A percentile compares a stretch with the other conserved stretches of the same genome.
Evolutionary conservation across 2,888 invertebrate species (phyloP).

Genomic region (Megaustenia siamemsis): DNA sequence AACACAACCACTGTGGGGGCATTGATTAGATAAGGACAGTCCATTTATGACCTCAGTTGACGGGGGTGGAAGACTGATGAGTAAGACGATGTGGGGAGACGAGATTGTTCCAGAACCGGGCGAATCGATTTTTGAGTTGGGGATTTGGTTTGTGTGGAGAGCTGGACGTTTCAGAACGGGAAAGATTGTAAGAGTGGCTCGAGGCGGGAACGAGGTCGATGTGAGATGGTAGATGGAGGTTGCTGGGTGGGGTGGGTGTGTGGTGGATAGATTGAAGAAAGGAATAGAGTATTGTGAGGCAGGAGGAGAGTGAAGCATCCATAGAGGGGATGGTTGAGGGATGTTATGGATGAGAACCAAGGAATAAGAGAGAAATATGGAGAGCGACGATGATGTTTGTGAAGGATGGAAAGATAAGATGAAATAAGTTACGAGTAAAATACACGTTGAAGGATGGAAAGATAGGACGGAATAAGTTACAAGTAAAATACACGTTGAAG

Average conservation of each 20-base stretch:
- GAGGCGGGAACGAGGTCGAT: background rate
- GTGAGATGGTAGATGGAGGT: background rate
- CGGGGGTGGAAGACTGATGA: slow-evolving; percentile 25
- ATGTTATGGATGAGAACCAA: too few relatives aligned
- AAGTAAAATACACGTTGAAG: too few relatives aligned
- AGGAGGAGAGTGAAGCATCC: background rate
- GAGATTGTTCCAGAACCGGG: slow-evolving; percentile 32
- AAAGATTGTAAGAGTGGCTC: background rate
- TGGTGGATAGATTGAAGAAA: background rate
- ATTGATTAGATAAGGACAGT: slow-evolving; percentile 32
- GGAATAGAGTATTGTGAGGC: background rate
- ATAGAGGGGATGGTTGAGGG: too few relatives aligned
- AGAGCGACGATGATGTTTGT: too few relatives aligned
- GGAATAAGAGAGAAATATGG: too few relatives aligned
- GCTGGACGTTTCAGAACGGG: background rate
- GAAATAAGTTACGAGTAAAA: too few relatives aligned
- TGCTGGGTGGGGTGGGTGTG: too few relatives aligned
- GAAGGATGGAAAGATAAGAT: too few relatives aligned
- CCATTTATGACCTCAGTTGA: slow-evolving; percentile 31
- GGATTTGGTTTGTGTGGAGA: slow-evolving; percentile 15
- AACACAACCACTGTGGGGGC: background rate
- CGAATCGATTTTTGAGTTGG: slow-evolving; percentile 32
- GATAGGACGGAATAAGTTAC: too few relatives aligned
- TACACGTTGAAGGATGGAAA: too few relatives aligned
- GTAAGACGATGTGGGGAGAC: slow-evolving; percentile 26